phyloP scores from a whole-genome alignment of 2,888 invertebrate species.

The Melanotus villosus region DNA sequence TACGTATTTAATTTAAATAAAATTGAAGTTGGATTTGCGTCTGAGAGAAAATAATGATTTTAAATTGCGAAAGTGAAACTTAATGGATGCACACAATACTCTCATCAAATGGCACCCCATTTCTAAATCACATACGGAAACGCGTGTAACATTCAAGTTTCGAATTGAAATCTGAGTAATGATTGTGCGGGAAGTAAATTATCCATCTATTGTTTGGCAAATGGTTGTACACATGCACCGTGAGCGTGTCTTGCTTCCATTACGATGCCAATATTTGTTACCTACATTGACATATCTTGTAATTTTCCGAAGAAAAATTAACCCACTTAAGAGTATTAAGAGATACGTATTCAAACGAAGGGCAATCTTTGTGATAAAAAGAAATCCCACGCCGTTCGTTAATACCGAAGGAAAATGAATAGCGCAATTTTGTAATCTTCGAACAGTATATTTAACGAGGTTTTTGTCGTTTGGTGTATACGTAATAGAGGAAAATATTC shows the following conservation, averaged over 20 bases:
- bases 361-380: background rate
- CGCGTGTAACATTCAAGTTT: constrained; percentile 37
- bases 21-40: no score
- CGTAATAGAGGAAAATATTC: constrained; percentile 26
- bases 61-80: background rate
- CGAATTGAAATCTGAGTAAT: constrained; percentile 54
- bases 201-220: constrained; percentile 54
- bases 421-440: background rate
- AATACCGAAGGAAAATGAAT: background rate
- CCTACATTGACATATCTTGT: constrained; percentile 53
- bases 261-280: constrained; percentile 51
- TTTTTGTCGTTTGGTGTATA: constrained; percentile 4
- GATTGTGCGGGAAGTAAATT: constrained; percentile 52
- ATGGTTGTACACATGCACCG: constrained; percentile 52
- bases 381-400: no score
- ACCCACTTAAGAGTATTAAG: constrained; percentile 37
- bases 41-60: no score
- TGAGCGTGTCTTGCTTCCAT: constrained; percentile 53
- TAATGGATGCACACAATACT: constrained; percentile 5
- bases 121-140: constrained; percentile 40
- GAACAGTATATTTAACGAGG: background rate
- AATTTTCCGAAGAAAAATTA: constrained; percentile 52
- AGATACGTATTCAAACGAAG: constrained; percentile 13
- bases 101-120: constrained; percentile 25
- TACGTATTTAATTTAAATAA: no score